phyloP scores from a whole-genome alignment of 2,888 invertebrate genomes.

The Andrena minutula region DNA sequence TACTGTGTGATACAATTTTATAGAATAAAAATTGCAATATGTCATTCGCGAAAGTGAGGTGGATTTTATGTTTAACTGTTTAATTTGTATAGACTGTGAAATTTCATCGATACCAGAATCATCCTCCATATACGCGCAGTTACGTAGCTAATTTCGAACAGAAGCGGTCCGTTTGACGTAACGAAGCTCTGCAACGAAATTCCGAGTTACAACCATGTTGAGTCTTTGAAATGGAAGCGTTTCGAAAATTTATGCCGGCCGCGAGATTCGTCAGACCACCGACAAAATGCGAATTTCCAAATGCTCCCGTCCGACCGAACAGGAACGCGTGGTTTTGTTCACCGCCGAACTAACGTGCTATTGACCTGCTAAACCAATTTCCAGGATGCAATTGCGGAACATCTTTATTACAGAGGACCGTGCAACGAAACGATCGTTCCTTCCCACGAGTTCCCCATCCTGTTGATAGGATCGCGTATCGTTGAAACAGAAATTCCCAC shows the following conservation, averaged over 20 bases:
- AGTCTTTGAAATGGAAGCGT: slow-evolving; percentile 26
- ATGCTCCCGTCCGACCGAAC: slow-evolving; percentile 5
- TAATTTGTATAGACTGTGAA: too few species aligned
- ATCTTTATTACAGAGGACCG: slow-evolving; percentile 51
- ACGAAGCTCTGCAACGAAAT: background rate
- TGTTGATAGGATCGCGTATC: background rate
- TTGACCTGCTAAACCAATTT: slow-evolving; percentile 56
- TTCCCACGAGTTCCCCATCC: background rate
- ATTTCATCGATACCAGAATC: too few species aligned
- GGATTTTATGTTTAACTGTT: too few species aligned
- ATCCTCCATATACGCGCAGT: background rate
- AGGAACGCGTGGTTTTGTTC: slow-evolving; percentile 26
- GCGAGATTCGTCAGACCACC: slow-evolving; percentile 15
- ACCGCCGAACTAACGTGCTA: slow-evolving; percentile 24
- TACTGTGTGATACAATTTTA: too few species aligned
- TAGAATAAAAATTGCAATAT: too few species aligned
- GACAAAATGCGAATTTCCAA: slow-evolving; percentile 22
- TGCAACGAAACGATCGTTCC: slow-evolving; percentile 2
- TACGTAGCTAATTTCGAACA: slow-evolving; percentile 1
- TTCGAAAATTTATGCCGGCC: slow-evolving; percentile 15
- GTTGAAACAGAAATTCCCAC: background rate
- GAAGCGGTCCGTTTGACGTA: background rate
- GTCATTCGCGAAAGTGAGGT: too few species aligned
- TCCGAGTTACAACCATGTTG: background rate
- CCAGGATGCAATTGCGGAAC: slow-evolving; percentile 32